Base-by-base conservation (phyloP, 1,140 invertebrate genomes). In the Diabrotica virgifera region DNA sequence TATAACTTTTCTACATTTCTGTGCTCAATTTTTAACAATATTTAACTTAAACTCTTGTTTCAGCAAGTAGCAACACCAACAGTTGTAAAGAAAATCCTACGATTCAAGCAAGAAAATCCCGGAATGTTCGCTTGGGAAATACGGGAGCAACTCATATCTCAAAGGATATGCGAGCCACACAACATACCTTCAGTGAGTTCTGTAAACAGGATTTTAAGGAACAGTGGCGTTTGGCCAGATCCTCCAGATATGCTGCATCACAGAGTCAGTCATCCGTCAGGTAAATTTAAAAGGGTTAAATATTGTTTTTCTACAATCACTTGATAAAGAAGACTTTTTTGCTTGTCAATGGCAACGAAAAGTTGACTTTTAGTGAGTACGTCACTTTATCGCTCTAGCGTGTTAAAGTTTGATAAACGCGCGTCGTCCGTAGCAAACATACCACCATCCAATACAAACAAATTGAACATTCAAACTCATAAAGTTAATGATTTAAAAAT, bases 61-160 rank as follows among this genome's bases (percentile, higher is more conserved):
- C 85, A 94, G 91, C 92, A 95, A 92, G 93, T 95, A 57, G 92
- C 94, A 56, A 95, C 93, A 13, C 93, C 94, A 10, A 93, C 93
- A 0, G 92, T 96, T 0, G 93, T 96, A 1, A 93, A 94, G 80
- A 93, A 93, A 82, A 96, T 96, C 67, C 85, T 96, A 11, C 86
- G 93, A 5, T 86, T 94, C 74, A 96, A 96, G 76, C 91, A 94
- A 74, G 93, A 96, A 76, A 94, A 96, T 77, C 93, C 93, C 0
- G 91, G 91, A 5, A 90, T 96, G 87, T 96, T 96, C 74, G 93
- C 93, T 9, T 71, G 93, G 92, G 60, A 62, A 62, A 62, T 96
- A 57, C 84, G 93, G 0, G 94, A 96, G 75, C 86, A 92, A 70
- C 82, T 96, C 61, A 86, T 94, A 11, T 85, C 89, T 10, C 92